Evolutionary conservation across 2,888 invertebrate genomes (phyloP).

Genomic region (Escarpia spicata): DNA sequence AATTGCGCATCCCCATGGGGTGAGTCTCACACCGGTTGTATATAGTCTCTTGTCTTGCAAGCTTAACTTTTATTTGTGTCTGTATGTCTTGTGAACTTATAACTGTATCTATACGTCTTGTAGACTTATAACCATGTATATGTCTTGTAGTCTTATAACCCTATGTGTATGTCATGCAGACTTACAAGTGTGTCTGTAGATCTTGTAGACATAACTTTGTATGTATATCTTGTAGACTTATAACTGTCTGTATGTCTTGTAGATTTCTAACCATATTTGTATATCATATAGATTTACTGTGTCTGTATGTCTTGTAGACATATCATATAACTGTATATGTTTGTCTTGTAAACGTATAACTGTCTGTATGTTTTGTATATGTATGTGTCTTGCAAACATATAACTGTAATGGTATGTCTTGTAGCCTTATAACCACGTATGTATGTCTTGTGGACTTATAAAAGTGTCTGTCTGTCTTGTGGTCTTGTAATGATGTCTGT

Average conservation of each 20-base stretch:
- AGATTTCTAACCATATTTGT: too few species aligned
- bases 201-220: not conserved
- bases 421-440: not conserved
- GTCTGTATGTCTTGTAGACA: too few species aligned
- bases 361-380: not conserved
- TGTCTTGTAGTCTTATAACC: not conserved
- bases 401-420: too few species aligned
- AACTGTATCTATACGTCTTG: not conserved
- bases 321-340: too few species aligned
- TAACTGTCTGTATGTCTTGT: not conserved
- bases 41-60: not conserved
- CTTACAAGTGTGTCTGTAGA: not conserved
- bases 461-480: not conserved
- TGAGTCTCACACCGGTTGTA: conserved; percentile 53
- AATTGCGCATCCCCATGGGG: conserved; percentile 76
- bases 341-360: too few species aligned
- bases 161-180: not conserved
- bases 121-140: not conserved
- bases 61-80: not conserved
- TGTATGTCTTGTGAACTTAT: not conserved
- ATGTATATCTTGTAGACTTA: not conserved
- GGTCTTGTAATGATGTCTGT: not conserved
- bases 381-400: too few species aligned
- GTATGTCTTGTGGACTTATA: not conserved
- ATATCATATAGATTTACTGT: too few species aligned